Conservation (phyloP, 2,888 invertebrate species). For the Sarcophaga variegata region DNA sequence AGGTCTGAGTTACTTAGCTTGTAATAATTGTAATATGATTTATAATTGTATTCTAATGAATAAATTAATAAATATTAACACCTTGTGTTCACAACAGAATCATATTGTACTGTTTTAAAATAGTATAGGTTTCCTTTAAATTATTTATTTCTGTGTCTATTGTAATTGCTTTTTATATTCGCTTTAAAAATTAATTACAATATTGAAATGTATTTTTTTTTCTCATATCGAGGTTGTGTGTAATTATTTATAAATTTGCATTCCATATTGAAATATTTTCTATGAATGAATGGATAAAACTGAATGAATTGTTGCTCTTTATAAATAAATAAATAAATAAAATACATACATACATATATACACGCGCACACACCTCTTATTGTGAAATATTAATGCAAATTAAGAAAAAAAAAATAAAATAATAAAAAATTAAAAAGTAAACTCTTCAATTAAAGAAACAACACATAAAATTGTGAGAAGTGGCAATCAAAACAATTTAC, state of each 20-base stretch:
- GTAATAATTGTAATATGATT: too few species aligned
- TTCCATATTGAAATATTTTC: neutral
- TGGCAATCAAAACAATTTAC: constrained; percentile 39
- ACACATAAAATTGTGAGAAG: neutral
- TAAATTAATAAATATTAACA: too few species aligned
- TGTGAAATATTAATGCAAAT: neutral
- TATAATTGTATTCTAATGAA: too few species aligned
- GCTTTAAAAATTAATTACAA: too few species aligned
- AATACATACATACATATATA: neutral
- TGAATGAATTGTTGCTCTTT: neutral
- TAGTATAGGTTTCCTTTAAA: too few species aligned
- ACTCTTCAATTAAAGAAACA: neutral
- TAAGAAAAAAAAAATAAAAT: neutral
- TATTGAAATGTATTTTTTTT: too few species aligned
- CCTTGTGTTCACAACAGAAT: too few species aligned
- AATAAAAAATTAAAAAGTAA: neutral
- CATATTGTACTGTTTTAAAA: too few species aligned
- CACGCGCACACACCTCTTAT: neutral
- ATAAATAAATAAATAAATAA: neutral
- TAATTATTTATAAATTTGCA: neutral
- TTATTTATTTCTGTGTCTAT: too few species aligned
- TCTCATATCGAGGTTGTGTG: too few species aligned
- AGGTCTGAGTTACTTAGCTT: too few species aligned
- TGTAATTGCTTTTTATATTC: too few species aligned
- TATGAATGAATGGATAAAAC: neutral